Evolutionary conservation across 2,888 invertebrate genomes (phyloP).

Genomic region (Papilio protenor): DNA sequence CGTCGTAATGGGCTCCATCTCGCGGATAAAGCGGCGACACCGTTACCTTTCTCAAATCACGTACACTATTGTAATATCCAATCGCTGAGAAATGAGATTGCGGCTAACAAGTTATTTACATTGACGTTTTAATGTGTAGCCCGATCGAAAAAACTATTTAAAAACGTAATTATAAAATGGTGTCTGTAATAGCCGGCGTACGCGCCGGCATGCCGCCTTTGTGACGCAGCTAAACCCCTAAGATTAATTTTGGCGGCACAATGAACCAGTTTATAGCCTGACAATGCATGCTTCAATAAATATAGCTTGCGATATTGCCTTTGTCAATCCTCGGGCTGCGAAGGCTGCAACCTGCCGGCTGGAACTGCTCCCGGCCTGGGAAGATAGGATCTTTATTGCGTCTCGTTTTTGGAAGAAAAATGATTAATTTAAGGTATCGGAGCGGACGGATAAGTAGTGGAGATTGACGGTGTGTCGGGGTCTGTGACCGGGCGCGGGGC

Average conservation of each 20-base stretch:
- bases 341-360: slow-evolving; percentile 60
- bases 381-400: slow-evolving; percentile 78
- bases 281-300: slow-evolving; percentile 77
- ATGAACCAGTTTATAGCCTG: slow-evolving; percentile 77
- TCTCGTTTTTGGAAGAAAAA: slow-evolving; percentile 75
- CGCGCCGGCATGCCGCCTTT: slow-evolving; percentile 76
- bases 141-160: slow-evolving; percentile 81
- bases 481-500: slow-evolving; percentile 74
- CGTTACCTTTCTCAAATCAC: slow-evolving; percentile 85
- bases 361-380: slow-evolving; percentile 61
- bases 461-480: slow-evolving; percentile 81
- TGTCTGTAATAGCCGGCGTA: slow-evolving; percentile 79
- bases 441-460: slow-evolving; percentile 81
- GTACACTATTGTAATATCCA: slow-evolving; percentile 85
- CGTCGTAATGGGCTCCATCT: slow-evolving; percentile 74
- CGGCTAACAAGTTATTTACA: slow-evolving; percentile 85
- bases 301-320: slow-evolving; percentile 77
- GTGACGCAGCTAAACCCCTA: slow-evolving; percentile 79
- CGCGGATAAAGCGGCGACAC: slow-evolving; percentile 82
- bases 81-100: slow-evolving; percentile 84
- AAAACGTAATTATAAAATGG: slow-evolving; percentile 83
- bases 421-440: slow-evolving; percentile 80
- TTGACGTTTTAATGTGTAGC: slow-evolving; percentile 84
- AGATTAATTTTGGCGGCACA: slow-evolving; percentile 83
- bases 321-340: slow-evolving; percentile 76